phyloP scores from a whole-genome alignment of 2,113 vertebrate genomes.

The Gopherus flavomarginatus region DNA sequence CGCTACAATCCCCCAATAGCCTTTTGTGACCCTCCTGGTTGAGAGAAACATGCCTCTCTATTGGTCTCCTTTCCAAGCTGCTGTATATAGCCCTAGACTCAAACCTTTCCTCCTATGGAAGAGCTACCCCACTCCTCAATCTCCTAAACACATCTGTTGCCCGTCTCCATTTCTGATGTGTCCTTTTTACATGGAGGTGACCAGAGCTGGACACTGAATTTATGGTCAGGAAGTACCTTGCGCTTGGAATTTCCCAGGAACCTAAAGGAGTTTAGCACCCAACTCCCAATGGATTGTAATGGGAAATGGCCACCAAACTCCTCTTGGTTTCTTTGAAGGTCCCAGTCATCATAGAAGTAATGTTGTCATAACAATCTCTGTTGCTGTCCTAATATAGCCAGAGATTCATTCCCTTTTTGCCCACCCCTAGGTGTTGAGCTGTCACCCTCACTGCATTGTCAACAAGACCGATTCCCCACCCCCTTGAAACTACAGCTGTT shows the following conservation, averaged over 20 bases:
- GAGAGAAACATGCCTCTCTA: not conserved
- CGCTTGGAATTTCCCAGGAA: constrained; percentile 2
- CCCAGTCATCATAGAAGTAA: not conserved
- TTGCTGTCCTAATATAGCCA: not conserved
- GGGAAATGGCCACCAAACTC: not conserved
- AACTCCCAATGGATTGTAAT: not conserved
- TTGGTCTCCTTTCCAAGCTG: not conserved
- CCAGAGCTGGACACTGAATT: not conserved
- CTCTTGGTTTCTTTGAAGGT: not conserved
- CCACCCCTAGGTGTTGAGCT: not conserved
- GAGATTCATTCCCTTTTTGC: not conserved
- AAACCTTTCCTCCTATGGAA: not conserved
- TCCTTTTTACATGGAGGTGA: not conserved
- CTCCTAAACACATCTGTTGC: not conserved
- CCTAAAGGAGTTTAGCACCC: not conserved
- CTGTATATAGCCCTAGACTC: not conserved
- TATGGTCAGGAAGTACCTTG: not conserved
- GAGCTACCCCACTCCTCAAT: not conserved
- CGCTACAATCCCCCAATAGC: not conserved
- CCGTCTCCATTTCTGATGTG: not conserved
- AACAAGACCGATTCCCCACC: not conserved
- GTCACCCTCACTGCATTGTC: not conserved
- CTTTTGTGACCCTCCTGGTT: not conserved
- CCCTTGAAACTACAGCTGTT: not conserved
- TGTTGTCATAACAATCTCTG: not conserved